A percentile compares a stretch with the other conserved stretches of the same genome.
Evolutionary conservation across 1,140 invertebrate genomes (phyloP).

Genomic region (Asobara japonica): DNA sequence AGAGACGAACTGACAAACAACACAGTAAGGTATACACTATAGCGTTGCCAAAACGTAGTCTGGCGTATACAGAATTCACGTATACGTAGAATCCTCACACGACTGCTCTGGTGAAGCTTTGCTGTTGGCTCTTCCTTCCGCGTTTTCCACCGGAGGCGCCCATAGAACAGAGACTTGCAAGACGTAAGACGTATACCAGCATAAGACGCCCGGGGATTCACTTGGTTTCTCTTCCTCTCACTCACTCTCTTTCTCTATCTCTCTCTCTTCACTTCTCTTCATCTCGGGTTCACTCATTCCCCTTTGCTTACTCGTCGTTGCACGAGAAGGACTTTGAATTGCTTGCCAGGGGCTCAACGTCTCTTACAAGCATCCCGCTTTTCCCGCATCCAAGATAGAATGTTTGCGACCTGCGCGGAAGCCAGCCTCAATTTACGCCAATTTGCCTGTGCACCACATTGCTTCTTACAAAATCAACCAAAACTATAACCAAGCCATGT

Average conservation of each 20-base stretch:
- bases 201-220: conserved; percentile 29
- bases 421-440: conserved; percentile 62
- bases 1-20: conserved; percentile 10
- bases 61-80: not conserved
- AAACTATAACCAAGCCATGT: conserved; percentile 28
- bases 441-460: conserved; percentile 59
- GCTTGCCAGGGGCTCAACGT: conserved; percentile 63
- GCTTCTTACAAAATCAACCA: conserved; percentile 57
- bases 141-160: conserved; percentile 11
- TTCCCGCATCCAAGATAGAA: conserved; percentile 41
- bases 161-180: conserved; percentile 10
- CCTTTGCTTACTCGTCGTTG: conserved; percentile 51
- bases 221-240: conserved; percentile 14
- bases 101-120: conserved; percentile 2
- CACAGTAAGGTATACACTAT: not conserved
- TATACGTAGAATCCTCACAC: conserved; percentile 10
- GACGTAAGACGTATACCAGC: conserved; percentile 18
- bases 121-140: conserved; percentile 1
- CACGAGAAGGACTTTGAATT: conserved; percentile 60
- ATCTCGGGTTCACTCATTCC: conserved; percentile 42
- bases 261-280: conserved; percentile 13
- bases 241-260: conserved; percentile 6
- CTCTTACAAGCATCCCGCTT: conserved; percentile 39
- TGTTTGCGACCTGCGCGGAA: conserved; percentile 48
- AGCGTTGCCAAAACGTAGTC: conserved; percentile 26